Percentiles rank a stretch among this genome's conserved stretches.
Evolutionary conservation across 2,113 vertebrate genomes (phyloP).

Genomic region (Caranx ignobilis): DNA sequence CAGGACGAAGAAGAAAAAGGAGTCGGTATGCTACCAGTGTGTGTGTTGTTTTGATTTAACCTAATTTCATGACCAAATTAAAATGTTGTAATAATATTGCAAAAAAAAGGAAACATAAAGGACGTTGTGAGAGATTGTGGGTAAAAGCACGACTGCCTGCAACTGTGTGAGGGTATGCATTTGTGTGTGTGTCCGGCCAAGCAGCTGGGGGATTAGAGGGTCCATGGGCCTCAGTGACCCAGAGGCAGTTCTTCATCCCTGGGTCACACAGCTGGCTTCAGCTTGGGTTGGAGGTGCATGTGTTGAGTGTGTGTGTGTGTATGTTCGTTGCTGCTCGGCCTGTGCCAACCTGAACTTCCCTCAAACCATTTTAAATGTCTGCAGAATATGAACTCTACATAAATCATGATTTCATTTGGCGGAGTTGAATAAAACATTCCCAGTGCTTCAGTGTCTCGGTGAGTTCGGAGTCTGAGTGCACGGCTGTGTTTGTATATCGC

Average conservation of each 20-base stretch:
- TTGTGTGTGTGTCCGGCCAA: constrained; percentile 35
- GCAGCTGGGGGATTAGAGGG: constrained; percentile 66
- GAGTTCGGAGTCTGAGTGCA: constrained; percentile 3
- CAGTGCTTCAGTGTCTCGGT: not conserved
- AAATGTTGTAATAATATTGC: not conserved
- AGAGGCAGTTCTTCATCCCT: constrained; percentile 31
- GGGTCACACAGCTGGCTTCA: constrained; percentile 69
- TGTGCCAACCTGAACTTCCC: constrained; percentile 15
- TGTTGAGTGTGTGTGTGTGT: not conserved
- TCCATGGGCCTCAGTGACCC: constrained; percentile 55
- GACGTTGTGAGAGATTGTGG: not conserved
- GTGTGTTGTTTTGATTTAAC: too few relatives aligned
- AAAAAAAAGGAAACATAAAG: not conserved
- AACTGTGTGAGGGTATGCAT: constrained; percentile 9
- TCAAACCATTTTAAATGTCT: not conserved
- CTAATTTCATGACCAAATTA: too few relatives aligned
- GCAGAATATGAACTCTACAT: not conserved
- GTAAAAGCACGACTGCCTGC: constrained; percentile 2
- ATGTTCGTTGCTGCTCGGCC: not conserved
- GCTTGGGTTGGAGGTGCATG: constrained; percentile 13
- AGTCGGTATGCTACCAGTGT: not conserved
- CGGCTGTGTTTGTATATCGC: constrained; percentile 35
- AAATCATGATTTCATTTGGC: constrained; percentile 11
- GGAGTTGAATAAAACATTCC: constrained; percentile 15
- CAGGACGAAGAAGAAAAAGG: not conserved